Conservation (phyloP, 2,888 invertebrate genomes). For the Willowsia nigromaculata region DNA sequence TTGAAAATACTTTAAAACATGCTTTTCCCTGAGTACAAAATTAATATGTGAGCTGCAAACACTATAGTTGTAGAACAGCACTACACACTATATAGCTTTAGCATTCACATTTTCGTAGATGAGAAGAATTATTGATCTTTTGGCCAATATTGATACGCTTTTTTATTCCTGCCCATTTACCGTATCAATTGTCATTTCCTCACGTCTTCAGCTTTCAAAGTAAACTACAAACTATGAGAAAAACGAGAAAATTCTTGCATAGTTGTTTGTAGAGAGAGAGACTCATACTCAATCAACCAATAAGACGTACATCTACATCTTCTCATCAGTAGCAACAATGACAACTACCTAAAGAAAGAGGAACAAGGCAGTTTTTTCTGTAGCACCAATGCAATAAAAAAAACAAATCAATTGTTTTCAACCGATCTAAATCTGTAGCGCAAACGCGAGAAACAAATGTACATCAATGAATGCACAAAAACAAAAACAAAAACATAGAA, state of each 20-base stretch:
- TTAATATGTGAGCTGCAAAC: neutral
- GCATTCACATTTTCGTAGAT: neutral
- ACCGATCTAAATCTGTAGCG: too few species aligned
- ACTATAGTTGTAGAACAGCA: conserved; percentile 5
- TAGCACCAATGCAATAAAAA: neutral
- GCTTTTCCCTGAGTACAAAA: conserved; percentile 9
- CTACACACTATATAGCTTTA: neutral
- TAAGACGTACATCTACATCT: conserved; percentile 23
- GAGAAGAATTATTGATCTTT: conserved; percentile 3
- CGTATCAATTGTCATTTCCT: conserved; percentile 13
- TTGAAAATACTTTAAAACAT: conserved; percentile 14
- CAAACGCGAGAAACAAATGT: too few species aligned
- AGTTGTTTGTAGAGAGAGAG: neutral
- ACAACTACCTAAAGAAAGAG: neutral
- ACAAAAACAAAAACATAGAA: too few species aligned
- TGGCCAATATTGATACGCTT: conserved; percentile 8
- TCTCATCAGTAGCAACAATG: conserved; percentile 28
- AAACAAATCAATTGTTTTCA: too few species aligned
- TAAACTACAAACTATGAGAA: neutral
- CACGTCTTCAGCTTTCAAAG: conserved; percentile 3
- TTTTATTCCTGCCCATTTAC: neutral
- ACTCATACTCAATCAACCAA: conserved; percentile 22
- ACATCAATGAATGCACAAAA: too few species aligned
- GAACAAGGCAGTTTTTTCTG: neutral
- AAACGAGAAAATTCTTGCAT: neutral